These are phyloP conservation scores for Delia radicum DNA, from an alignment of 1,140 invertebrate species.

Conservation along the genomic window DNA sequence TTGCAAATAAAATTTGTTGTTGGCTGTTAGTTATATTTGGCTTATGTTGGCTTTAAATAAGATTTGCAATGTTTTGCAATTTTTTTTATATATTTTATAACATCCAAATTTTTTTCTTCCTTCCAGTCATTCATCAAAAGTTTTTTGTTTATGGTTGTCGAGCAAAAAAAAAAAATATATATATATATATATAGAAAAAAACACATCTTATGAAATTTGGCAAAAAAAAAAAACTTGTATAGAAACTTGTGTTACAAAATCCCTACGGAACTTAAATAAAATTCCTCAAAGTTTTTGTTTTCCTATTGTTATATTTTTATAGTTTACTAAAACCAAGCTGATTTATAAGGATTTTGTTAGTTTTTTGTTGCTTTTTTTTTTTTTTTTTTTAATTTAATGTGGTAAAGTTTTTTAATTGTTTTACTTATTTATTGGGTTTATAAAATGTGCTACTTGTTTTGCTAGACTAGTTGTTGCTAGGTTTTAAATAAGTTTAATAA, in stretches of 20 bases:
- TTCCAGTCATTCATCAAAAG: background rate
- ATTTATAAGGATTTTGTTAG: too few relatives aligned
- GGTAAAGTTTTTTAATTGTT: conserved; percentile 11
- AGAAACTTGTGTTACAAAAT: background rate
- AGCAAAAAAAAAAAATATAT: background rate
- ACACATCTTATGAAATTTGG: background rate
- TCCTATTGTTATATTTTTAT: too few relatives aligned
- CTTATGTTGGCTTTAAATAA: background rate
- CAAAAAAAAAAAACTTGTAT: background rate
- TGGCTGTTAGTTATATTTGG: background rate
- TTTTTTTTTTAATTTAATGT: background rate
- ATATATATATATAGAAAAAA: background rate
- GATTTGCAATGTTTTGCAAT: too few relatives aligned
- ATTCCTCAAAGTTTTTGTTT: background rate
- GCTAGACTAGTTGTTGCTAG: too few relatives aligned
- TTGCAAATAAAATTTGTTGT: background rate
- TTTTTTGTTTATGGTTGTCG: background rate
- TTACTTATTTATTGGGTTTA: conserved; percentile 13
- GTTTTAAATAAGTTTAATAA: too few relatives aligned
- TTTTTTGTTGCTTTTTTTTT: background rate
- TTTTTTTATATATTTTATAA: background rate
- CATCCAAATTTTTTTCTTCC: background rate
- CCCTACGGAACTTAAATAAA: background rate
- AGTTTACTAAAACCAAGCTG: background rate
- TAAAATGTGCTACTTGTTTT: background rate